A percentile compares a stretch with the other conserved stretches of the same genome.
Conservation (phyloP, 2,888 invertebrate species). For the Morpho deidamia region DNA sequence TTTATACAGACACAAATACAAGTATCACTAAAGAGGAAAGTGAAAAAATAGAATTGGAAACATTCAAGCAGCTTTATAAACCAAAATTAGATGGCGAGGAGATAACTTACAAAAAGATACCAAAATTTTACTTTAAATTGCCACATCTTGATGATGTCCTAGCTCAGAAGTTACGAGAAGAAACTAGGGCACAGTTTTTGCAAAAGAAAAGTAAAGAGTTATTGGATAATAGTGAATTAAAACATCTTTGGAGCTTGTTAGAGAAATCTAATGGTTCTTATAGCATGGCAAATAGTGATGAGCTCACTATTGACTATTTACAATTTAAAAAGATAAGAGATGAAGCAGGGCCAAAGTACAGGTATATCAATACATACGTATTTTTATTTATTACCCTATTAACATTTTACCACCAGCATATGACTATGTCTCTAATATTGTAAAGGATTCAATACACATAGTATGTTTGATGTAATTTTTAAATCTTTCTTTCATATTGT, state of each 20-base stretch:
- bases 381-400: background rate
- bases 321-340: slow-evolving; percentile 90
- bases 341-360: slow-evolving; percentile 86
- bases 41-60: slow-evolving; percentile 68
- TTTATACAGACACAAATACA: slow-evolving; percentile 48
- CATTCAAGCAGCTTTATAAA: slow-evolving; percentile 76
- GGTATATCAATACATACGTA: slow-evolving; percentile 48
- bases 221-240: slow-evolving; percentile 91
- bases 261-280: slow-evolving; percentile 89
- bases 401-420: too few species aligned
- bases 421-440: too few species aligned
- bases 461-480: too few species aligned
- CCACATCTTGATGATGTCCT: slow-evolving; percentile 88
- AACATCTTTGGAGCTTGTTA: slow-evolving; percentile 89
- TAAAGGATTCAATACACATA: too few species aligned
- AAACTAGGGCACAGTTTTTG: slow-evolving; percentile 91
- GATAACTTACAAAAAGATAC: slow-evolving; percentile 80
- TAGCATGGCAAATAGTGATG: slow-evolving; percentile 80
- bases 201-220: slow-evolving; percentile 91
- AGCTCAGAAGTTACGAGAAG: slow-evolving; percentile 90
- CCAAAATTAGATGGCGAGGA: slow-evolving; percentile 64
- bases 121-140: slow-evolving; percentile 86
- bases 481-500: too few species aligned
- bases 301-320: slow-evolving; percentile 90
- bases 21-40: slow-evolving; percentile 65